phyloP scores from a whole-genome alignment of 2,888 invertebrate species.

The Lampropteryx suffumata region DNA sequence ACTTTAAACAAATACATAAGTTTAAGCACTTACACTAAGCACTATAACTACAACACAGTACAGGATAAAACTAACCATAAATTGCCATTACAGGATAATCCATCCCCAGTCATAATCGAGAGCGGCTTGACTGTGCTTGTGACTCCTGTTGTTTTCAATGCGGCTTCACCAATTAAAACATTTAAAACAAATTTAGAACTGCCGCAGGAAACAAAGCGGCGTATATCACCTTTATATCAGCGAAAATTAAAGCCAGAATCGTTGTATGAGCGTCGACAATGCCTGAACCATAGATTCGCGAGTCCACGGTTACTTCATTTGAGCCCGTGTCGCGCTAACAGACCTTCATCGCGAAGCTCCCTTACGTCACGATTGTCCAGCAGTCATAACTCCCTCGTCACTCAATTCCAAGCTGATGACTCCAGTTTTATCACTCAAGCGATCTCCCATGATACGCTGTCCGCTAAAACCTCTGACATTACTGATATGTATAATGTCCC shows the following conservation, averaged over 20 bases:
- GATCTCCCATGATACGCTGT: slow-evolving; percentile 92
- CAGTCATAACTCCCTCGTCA: slow-evolving; percentile 91
- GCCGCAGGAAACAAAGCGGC: slow-evolving; percentile 46
- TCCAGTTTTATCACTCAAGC: slow-evolving; percentile 94
- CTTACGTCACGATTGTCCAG: slow-evolving; percentile 91
- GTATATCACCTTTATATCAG: slow-evolving; percentile 66
- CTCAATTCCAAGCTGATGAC: slow-evolving; percentile 90
- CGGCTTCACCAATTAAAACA: slow-evolving; percentile 47
- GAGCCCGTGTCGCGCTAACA: slow-evolving; percentile 82
- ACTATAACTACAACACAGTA: background rate
- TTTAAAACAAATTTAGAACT: slow-evolving; percentile 50
- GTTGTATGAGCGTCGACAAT: slow-evolving; percentile 68
- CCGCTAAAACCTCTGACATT: slow-evolving; percentile 87
- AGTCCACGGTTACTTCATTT: slow-evolving; percentile 81
- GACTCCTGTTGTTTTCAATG: slow-evolving; percentile 54
- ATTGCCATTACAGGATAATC: slow-evolving; percentile 63
- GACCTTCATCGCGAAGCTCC: slow-evolving; percentile 90
- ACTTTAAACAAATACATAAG: too few relatives aligned
- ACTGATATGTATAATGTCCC: slow-evolving; percentile 94
- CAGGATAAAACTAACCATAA: slow-evolving; percentile 13
- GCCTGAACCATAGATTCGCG: slow-evolving; percentile 69
- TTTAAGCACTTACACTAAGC: too few relatives aligned
- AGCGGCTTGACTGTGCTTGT: slow-evolving; percentile 52
- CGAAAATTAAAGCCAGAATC: slow-evolving; percentile 66
- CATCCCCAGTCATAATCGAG: slow-evolving; percentile 47